Evolutionary conservation across 2,888 invertebrate genomes (phyloP).

Genomic region (Spodoptera exigua): DNA sequence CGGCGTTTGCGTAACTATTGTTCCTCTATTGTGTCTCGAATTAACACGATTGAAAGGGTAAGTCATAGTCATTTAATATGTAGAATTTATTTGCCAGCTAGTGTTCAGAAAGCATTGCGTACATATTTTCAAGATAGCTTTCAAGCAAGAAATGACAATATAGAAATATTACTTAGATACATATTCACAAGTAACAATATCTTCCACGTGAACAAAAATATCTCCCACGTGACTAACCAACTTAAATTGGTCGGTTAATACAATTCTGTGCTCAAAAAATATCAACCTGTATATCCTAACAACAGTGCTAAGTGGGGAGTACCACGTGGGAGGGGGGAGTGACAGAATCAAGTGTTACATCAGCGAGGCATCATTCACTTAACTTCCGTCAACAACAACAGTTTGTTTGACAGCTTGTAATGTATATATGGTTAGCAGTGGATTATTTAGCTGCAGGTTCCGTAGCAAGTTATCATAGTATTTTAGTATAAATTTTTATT

Average conservation of each 20-base stretch:
- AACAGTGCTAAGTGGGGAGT: slow-evolving; percentile 34
- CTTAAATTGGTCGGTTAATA: slow-evolving; percentile 66
- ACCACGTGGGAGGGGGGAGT: slow-evolving; percentile 15
- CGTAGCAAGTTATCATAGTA: background rate
- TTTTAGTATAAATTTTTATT: no score
- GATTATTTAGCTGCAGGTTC: background rate
- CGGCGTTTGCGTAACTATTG: no score
- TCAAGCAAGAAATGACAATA: no score
- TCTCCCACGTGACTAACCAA: slow-evolving; percentile 27
- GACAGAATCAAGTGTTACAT: slow-evolving; percentile 67
- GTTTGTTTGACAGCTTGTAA: slow-evolving; percentile 15
- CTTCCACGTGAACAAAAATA: no score
- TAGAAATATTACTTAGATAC: no score
- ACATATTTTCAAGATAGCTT: no score
- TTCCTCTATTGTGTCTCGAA: no score
- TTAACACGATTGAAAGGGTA: no score
- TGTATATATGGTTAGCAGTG: slow-evolving; percentile 2
- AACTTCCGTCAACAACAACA: slow-evolving; percentile 68
- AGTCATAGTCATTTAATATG: no score
- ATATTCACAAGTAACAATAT: no score
- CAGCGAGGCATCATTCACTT: slow-evolving; percentile 43
- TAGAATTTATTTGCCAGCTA: no score
- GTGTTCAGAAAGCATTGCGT: no score
- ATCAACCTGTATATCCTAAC: slow-evolving; percentile 73
- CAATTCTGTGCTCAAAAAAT: slow-evolving; percentile 36